Evolutionary conservation across 2,888 invertebrate species (phyloP).

Genomic region (Dynastes hyllus): DNA sequence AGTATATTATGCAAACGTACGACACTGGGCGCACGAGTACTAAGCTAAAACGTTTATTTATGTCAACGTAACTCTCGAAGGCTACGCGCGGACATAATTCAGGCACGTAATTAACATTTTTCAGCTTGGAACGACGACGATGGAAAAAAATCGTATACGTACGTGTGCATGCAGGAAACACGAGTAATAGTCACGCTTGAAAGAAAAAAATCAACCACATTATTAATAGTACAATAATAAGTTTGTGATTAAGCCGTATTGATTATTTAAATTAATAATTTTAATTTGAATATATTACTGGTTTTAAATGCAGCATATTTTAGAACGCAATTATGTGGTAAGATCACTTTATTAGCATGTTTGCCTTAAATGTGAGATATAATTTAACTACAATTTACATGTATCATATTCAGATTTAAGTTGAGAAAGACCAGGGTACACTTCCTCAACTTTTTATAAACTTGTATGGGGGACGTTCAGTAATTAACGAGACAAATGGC

Average conservation of each 20-base stretch:
- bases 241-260: constrained; percentile 21
- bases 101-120: constrained; percentile 47
- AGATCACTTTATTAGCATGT: neutral
- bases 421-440: too few relatives aligned
- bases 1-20: constrained; percentile 9
- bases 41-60: constrained; percentile 18
- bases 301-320: neutral
- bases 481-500: too few relatives aligned
- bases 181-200: neutral
- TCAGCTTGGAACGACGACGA: constrained; percentile 24
- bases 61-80: constrained; percentile 47
- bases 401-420: too few relatives aligned
- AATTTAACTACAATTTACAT: too few relatives aligned
- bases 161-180: constrained; percentile 1
- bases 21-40: neutral
- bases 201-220: constrained; percentile 18
- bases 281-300: constrained; percentile 23
- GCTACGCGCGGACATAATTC: constrained; percentile 43
- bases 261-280: constrained; percentile 23
- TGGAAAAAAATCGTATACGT: neutral
- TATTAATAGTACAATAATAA: constrained; percentile 28
- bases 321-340: neutral
- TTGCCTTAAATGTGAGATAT: too few relatives aligned
- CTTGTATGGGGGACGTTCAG: too few relatives aligned
- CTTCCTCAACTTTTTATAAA: too few relatives aligned